Percentiles rank a stretch among this genome's conserved stretches.
Evolutionary conservation across 2,113 vertebrate species (phyloP).

Genomic region (Chloroceryle aenea): DNA sequence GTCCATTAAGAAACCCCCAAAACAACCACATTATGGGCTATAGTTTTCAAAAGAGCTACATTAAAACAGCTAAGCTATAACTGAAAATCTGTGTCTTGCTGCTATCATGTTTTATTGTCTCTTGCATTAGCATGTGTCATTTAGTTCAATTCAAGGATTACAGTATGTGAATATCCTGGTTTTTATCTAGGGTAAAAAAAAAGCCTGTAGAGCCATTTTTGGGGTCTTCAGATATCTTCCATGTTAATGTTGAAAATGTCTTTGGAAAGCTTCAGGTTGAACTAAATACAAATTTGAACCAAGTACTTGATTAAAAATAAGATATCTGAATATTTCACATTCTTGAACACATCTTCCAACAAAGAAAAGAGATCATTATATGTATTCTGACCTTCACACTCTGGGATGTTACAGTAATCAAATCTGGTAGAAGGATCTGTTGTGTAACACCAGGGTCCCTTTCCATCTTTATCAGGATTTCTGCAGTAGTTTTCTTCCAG

Average conservation of each 20-base stretch:
- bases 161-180: neutral
- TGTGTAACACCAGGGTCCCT: conserved; percentile 95
- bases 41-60: neutral
- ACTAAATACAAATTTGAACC: neutral
- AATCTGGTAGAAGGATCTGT: conserved; percentile 79
- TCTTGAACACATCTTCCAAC: neutral
- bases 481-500: conserved; percentile 92
- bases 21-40: neutral
- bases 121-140: neutral
- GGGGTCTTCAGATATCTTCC: neutral
- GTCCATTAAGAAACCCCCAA: neutral
- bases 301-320: neutral
- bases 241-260: neutral
- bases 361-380: neutral
- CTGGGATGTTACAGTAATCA: conserved; percentile 88
- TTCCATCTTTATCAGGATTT: conserved; percentile 85
- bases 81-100: neutral
- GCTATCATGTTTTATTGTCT: neutral
- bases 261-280: neutral
- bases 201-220: neutral
- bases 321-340: neutral
- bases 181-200: neutral
- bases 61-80: neutral
- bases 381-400: conserved; percentile 78
- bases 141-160: neutral